Evolutionary conservation across 2,113 vertebrate genomes (phyloP).

Genomic region (Casuarius casuarius): DNA sequence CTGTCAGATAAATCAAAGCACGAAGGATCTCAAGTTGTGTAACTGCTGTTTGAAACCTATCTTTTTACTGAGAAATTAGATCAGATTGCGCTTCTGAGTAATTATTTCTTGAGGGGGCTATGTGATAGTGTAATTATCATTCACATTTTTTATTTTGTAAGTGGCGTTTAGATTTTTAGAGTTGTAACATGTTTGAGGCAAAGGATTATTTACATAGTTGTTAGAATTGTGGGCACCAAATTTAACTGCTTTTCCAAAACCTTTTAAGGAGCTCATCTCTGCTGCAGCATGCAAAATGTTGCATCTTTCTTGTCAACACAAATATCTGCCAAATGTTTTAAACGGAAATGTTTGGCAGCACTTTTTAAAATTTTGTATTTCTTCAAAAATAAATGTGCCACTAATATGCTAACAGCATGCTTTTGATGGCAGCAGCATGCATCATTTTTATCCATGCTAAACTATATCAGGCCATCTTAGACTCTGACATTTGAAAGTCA

Average conservation of each 20-base stretch:
- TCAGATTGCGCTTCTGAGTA: background rate
- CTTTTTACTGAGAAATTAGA: background rate
- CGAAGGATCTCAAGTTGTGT: background rate
- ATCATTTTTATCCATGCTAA: background rate
- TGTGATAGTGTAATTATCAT: background rate
- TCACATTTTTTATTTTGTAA: background rate
- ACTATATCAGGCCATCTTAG: background rate
- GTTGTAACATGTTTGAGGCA: background rate
- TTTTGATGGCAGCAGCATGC: background rate
- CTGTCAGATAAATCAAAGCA: background rate
- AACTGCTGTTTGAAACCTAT: background rate
- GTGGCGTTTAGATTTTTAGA: background rate
- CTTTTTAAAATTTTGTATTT: background rate
- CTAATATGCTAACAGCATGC: fast-evolving
- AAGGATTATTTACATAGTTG: background rate
- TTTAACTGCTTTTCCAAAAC: background rate
- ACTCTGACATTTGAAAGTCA: background rate
- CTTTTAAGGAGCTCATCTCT: background rate
- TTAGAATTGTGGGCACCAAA: background rate
- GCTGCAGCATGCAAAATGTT: background rate
- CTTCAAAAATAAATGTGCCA: background rate
- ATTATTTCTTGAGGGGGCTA: background rate
- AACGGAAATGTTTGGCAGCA: background rate
- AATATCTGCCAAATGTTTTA: background rate
- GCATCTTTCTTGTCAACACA: background rate